Conservation (phyloP, 2,888 invertebrate genomes). For the Mechanitis messenoides region DNA sequence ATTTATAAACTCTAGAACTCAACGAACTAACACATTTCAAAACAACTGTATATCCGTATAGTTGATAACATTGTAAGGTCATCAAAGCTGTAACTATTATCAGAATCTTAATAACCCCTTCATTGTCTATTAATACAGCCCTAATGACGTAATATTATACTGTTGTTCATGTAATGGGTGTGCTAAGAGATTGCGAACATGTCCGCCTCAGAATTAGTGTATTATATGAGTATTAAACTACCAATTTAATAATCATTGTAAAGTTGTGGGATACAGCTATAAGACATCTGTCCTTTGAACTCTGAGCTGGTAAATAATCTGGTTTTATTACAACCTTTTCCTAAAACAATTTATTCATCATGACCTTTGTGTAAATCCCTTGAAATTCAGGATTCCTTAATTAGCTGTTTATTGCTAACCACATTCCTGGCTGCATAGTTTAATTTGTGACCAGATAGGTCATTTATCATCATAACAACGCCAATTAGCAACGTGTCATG, state of each 20-base stretch:
- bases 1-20: too few relatives aligned
- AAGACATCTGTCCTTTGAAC: too few relatives aligned
- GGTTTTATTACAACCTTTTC: too few relatives aligned
- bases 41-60: too few relatives aligned
- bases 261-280: too few relatives aligned
- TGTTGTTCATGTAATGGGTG: conserved; percentile 27
- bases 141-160: conserved; percentile 41
- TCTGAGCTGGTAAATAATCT: too few relatives aligned
- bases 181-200: background rate
- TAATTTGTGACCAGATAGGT: conserved; percentile 21
- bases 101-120: conserved; percentile 31
- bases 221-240: background rate
- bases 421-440: conserved; percentile 11
- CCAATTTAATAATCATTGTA: background rate
- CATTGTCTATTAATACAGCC: conserved; percentile 28
- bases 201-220: background rate
- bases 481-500: conserved; percentile 30
- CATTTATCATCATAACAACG: conserved; percentile 32
- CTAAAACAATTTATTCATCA: too few relatives aligned
- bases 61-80: background rate
- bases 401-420: too few relatives aligned
- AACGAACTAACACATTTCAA: too few relatives aligned
- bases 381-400: too few relatives aligned
- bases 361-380: too few relatives aligned
- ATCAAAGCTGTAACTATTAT: background rate